phyloP scores from a whole-genome alignment of 2,888 invertebrate species.

The Volucella inanis region DNA sequence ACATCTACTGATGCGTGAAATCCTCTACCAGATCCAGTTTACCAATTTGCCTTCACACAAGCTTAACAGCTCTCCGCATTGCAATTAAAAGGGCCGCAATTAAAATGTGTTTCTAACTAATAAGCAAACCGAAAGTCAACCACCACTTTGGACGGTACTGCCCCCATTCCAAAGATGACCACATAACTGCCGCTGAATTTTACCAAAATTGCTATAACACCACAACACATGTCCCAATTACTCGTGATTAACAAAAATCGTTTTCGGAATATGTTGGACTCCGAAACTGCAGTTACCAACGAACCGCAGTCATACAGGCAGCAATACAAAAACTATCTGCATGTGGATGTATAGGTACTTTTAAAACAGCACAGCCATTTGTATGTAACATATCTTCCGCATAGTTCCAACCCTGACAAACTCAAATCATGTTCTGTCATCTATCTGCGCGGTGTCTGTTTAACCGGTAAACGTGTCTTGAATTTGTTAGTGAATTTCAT shows the following conservation, averaged over 20 bases:
- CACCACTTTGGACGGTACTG: neutral
- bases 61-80: neutral
- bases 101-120: constrained; percentile 34
- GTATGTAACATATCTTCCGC: constrained; percentile 38
- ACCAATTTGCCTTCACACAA: neutral
- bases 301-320: constrained; percentile 14
- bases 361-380: too few relatives aligned
- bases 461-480: constrained; percentile 66
- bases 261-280: neutral
- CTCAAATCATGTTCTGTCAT: constrained; percentile 34
- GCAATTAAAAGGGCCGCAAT: constrained; percentile 54
- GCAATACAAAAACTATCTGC: neutral
- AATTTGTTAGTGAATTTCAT: constrained; percentile 53
- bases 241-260: constrained; percentile 22
- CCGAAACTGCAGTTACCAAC: constrained; percentile 37
- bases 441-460: constrained; percentile 29
- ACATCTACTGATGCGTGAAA: constrained; percentile 45
- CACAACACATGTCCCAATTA: constrained; percentile 50
- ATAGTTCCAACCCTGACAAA: constrained; percentile 27
- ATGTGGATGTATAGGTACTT: too few relatives aligned
- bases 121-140: constrained; percentile 24
- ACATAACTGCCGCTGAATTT: constrained; percentile 28
- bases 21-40: constrained; percentile 15
- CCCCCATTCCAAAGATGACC: neutral
- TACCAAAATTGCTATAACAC: constrained; percentile 26